These are phyloP conservation scores for Carpatolechia fugitivella DNA, from an alignment of 2,888 invertebrate genomes.

Conservation along the genomic window DNA sequence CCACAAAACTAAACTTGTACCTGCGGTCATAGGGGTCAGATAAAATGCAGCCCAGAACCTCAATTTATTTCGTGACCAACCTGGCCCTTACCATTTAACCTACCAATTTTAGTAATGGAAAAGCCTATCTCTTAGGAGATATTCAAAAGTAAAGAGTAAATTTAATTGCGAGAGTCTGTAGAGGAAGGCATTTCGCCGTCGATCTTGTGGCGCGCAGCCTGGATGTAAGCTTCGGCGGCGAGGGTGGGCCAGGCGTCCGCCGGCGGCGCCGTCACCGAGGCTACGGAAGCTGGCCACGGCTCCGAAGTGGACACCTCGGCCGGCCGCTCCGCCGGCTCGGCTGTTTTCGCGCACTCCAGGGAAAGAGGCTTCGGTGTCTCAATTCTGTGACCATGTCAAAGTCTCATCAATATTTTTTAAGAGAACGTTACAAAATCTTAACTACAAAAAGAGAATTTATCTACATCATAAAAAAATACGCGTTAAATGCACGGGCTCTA, in stretches of 20 bases:
- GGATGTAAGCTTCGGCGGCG: conserved; percentile 64
- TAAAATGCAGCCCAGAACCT: too few species aligned
- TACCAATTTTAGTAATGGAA: too few species aligned
- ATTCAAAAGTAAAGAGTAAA: too few species aligned
- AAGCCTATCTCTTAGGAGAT: too few species aligned
- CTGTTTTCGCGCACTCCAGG: conserved; percentile 55
- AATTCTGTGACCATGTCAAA: conserved; percentile 57
- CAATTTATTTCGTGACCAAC: too few species aligned
- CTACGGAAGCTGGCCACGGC: conserved; percentile 48
- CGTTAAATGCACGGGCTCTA: conserved; percentile 20
- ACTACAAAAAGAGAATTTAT: too few species aligned
- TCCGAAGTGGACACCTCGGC: conserved; percentile 72
- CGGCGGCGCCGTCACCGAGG: conserved; percentile 33
- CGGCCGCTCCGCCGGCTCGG: conserved; percentile 57
- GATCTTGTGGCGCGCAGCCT: conserved; percentile 64
- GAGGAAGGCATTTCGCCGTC: conserved; percentile 75
- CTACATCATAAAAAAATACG: too few species aligned
- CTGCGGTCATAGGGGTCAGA: too few species aligned
- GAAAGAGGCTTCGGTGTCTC: conserved; percentile 70
- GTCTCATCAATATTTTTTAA: too few species aligned
- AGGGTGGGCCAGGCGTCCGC: conserved; percentile 58
- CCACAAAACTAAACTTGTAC: too few species aligned
- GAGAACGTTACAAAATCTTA: too few species aligned
- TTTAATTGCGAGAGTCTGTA: conserved; percentile 72
- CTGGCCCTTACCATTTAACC: too few species aligned